A percentile compares a stretch with the other conserved stretches of the same genome.
These are phyloP conservation scores for Arothron firmamentum DNA, from an alignment of 2,113 vertebrate species.

Conservation along the genomic window DNA sequence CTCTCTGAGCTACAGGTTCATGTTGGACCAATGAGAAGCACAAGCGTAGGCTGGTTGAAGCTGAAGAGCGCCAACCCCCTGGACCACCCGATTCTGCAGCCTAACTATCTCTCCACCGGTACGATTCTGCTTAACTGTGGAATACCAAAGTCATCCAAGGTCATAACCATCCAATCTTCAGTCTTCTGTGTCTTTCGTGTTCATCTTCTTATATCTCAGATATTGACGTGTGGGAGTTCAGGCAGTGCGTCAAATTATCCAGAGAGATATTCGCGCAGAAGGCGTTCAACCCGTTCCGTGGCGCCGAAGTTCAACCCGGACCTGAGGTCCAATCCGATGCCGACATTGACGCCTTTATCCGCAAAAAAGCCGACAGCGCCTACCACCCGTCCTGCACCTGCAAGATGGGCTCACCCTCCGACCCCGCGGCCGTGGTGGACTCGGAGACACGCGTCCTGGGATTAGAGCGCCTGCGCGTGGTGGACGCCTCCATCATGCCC, in stretches of 20 bases:
- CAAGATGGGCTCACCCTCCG: conserved; percentile 86
- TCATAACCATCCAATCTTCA: neutral
- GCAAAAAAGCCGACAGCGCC: conserved; percentile 87
- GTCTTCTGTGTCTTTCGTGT: neutral
- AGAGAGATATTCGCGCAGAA: conserved; percentile 93
- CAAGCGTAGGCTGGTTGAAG: conserved; percentile 88
- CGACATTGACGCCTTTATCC: conserved; percentile 89
- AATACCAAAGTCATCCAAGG: no score
- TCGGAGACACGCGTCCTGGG: conserved; percentile 83
- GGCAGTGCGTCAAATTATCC: conserved; percentile 82
- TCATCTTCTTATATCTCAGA: conserved; percentile 70
- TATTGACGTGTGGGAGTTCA: conserved; percentile 84
- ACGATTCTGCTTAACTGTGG: conserved; percentile 17
- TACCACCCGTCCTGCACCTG: conserved; percentile 97
- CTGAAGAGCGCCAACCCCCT: conserved; percentile 82
- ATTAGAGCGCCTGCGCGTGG: conserved; percentile 82
- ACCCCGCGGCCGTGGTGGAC: conserved; percentile 85
- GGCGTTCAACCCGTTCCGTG: conserved; percentile 86
- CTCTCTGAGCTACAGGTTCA: conserved; percentile 80
- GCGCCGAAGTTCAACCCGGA: conserved; percentile 85
- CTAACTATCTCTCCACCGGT: conserved; percentile 95
- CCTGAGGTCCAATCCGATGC: conserved; percentile 77
- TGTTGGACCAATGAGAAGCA: conserved; percentile 88
- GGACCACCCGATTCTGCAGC: conserved; percentile 88
- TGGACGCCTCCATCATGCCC: conserved; percentile 97